Evolutionary conservation across 2,888 invertebrate species (phyloP), one percentile per base, ranked within the genome.

Genomic region (Coelopa pilipes): DNA sequence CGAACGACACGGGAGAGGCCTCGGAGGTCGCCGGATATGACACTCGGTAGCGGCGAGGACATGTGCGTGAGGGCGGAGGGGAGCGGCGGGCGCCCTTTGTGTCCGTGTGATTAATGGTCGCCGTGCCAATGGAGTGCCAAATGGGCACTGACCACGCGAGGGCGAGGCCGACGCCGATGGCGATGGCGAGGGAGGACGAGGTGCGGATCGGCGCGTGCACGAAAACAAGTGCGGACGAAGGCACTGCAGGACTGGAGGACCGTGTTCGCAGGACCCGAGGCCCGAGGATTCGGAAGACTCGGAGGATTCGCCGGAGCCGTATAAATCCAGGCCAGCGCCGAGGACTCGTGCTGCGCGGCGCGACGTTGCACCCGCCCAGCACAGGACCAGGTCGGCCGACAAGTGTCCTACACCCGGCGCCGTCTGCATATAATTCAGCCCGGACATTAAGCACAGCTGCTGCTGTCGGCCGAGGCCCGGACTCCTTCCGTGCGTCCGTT

Each of bases 351-450:
- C 34, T 34, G 34, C 34, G 34, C 34, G 34, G 34, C 34, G 34
- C 34, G 34, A 7, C 34, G 34, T 7, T 34, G 34, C 34, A 34
- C 34, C 34, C 34, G 34, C 2, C 34, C 34, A 34, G 34, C 4
- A 34, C 34, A 34, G 34, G 7, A 34, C 34, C 34, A 34, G 34
- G 34, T 34, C 34, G 34, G 34, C 34, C 34, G 34, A 59, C 57
- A 59, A 59, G 57, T 59, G 19, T 59, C 57, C 21, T 17, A 59
- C 57, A 59, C 13, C 57, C 57, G 21, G 24, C 57, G 57, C 57
- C 24, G 57, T 59, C 57, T 59, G 57, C 57, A 59, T 59, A 59
- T 59, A 59, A 59, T 59, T 59, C 21, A 59, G 19, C 24, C 24
- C 24, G 21, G 57, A 59, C 57, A 59, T 59, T 59, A 21, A 24